phyloP scores from a whole-genome alignment of 2,888 invertebrate genomes.

The Atethmia centrago region DNA sequence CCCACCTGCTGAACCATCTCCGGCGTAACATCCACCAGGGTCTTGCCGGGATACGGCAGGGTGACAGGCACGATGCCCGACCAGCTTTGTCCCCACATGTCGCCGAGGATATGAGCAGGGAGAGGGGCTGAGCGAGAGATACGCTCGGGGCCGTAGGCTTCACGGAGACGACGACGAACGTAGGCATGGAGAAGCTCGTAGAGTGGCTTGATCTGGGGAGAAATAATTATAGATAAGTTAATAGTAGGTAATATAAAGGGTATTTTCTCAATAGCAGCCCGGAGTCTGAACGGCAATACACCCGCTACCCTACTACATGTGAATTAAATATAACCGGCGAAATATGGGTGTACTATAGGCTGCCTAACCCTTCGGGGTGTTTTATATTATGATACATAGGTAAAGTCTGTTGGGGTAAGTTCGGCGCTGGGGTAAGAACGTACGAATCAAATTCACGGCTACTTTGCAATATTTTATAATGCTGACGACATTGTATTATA shows the following conservation, averaged over 20 bases:
- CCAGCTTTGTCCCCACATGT: conserved; percentile 98
- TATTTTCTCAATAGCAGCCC: too few species aligned
- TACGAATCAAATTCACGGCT: background rate
- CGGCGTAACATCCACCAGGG: conserved; percentile 95
- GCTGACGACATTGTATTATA: background rate
- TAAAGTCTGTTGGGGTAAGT: background rate
- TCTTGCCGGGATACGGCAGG: conserved; percentile 96
- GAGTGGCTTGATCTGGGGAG: conserved; percentile 93
- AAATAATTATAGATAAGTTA: background rate
- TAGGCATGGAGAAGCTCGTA: conserved; percentile 97
- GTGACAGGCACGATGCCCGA: conserved; percentile 94
- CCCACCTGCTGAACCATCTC: conserved; percentile 93
- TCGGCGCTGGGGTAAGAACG: background rate
- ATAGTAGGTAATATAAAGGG: background rate
- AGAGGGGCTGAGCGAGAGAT: conserved; percentile 95
- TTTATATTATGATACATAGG: background rate
- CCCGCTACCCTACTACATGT: too few species aligned
- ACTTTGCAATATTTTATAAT: background rate
- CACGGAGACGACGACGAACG: conserved; percentile 95
- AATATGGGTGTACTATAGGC: too few species aligned
- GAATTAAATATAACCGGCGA: too few species aligned
- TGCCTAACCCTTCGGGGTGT: too few species aligned
- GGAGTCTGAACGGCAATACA: too few species aligned
- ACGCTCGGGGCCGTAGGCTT: conserved; percentile 95
- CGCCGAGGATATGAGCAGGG: conserved; percentile 96